Base-by-base conservation (phyloP, 2,888 invertebrate genomes). In the Phania funesta region DNA sequence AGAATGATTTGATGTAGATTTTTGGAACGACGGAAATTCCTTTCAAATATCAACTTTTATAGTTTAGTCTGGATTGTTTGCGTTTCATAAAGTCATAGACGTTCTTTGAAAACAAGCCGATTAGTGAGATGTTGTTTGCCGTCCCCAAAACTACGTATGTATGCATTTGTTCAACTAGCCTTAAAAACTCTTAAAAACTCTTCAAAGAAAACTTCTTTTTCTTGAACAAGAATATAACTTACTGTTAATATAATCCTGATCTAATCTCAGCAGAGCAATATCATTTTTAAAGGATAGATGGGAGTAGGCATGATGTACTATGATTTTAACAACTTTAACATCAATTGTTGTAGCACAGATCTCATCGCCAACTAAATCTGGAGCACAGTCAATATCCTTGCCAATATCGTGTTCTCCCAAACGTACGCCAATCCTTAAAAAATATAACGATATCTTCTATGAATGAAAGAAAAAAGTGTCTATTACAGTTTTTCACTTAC, bases 341-440 rank as follows among this genome's bases (percentile, higher is more conserved):
- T 78, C 78, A 18, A 71, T 11, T 41, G 71, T 78, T 2, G 13
- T 22, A 24, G 64, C 35, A 26, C 78, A 78, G 13, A 78, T 65
- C 0, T 29, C 4, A 18, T 56, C 18, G 2, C 78, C 71, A 29
- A 0, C 71, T 9, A 78, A 0, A 65, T 78, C 78, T 22, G n/a
- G 56, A 1, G 54, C 78, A 44, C 78, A 78, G 8, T 78, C 78
- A 7, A 26, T 7, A 41, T 11, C 8, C 13, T 56, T 48, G 3
- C 29, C 20, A n/a, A 78, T 18, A 44, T 78, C 78, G 48, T 78
- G 50, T 50, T 78, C 78, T 9, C 78, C 78, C 32, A 78, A 50
- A 24, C 78, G 78, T 5, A 71, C 78, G 11, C 70, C 68, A n/a
- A 16, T 5, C n/a, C 77, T 77, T 18, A 16, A 26, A 24, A 9